Evolutionary conservation across 2,113 vertebrate species (phyloP).

Genomic region (Microtus ochrogaster): DNA sequence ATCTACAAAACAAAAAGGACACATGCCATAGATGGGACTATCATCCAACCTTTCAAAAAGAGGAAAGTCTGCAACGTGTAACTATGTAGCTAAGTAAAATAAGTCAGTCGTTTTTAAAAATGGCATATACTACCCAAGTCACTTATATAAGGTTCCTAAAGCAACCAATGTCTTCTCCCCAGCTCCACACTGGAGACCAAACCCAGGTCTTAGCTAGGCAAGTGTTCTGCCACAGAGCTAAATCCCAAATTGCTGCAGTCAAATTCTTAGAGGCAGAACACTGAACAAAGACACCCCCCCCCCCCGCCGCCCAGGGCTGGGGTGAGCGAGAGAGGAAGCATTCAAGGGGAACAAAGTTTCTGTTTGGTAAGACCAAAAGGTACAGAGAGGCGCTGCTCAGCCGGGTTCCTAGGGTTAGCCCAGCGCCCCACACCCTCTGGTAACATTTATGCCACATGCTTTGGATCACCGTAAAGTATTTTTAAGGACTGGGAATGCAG

Average conservation of each 20-base stretch:
- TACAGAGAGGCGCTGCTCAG: too few relatives aligned
- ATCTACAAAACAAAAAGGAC: not conserved
- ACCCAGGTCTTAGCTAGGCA: not conserved
- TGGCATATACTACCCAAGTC: not conserved
- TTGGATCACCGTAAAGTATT: not conserved
- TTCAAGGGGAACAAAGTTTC: not conserved
- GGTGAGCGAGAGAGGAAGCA: fast-evolving
- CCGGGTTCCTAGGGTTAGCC: not conserved
- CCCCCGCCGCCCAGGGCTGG: not conserved
- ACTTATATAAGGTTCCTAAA: not conserved
- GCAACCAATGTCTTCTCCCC: not conserved
- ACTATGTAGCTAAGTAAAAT: not conserved
- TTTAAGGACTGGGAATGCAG: not conserved
- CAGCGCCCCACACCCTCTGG: not conserved
- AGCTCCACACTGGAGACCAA: not conserved
- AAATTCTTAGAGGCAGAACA: not conserved
- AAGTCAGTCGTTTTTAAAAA: not conserved
- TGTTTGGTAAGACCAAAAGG: not conserved
- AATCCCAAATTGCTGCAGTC: not conserved
- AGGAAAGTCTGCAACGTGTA: not conserved
- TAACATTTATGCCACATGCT: not conserved
- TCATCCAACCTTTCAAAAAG: not conserved
- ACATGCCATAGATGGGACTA: not conserved
- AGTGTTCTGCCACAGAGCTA: not conserved
- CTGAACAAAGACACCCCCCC: not conserved